phyloP scores from a whole-genome alignment of 2,888 invertebrate species.

The Lampropteryx suffumata region DNA sequence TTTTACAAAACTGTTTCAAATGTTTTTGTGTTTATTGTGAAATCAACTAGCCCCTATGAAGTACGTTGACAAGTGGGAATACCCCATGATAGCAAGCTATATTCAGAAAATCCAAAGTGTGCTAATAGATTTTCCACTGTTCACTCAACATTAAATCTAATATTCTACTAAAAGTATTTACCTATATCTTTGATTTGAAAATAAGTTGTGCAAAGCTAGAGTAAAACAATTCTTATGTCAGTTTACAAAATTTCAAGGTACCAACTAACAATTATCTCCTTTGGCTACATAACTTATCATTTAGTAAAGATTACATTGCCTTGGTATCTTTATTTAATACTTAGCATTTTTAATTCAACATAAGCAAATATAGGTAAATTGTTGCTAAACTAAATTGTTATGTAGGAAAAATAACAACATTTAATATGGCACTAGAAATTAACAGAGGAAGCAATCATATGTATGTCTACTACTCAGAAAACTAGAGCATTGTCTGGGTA shows the following conservation, averaged over 20 bases:
- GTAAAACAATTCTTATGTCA: not conserved
- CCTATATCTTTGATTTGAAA: no score
- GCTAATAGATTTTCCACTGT: not conserved
- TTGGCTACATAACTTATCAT: slow-evolving; percentile 28
- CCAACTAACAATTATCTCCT: slow-evolving; percentile 11
- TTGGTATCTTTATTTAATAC: slow-evolving; percentile 41
- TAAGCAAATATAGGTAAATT: not conserved
- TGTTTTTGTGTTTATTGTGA: no score
- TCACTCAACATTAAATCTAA: no score
- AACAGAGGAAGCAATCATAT: slow-evolving; percentile 20
- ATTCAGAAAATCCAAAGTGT: not conserved
- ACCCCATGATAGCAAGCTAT: not conserved
- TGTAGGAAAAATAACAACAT: no score
- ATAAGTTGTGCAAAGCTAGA: no score
- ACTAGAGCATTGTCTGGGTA: slow-evolving; percentile 58
- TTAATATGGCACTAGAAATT: slow-evolving; percentile 16
- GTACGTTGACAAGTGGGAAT: not conserved
- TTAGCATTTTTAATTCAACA: slow-evolving; percentile 10
- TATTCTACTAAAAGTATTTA: no score
- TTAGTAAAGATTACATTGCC: slow-evolving; percentile 48
- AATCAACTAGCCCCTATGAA: no score
- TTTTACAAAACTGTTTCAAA: no score
- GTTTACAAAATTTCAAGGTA: not conserved
- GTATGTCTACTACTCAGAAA: slow-evolving; percentile 37
- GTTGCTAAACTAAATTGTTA: no score